A percentile compares a stretch with the other conserved stretches of the same genome.
Conservation (phyloP, 2,113 vertebrate species). For the Sylvietta virens region DNA sequence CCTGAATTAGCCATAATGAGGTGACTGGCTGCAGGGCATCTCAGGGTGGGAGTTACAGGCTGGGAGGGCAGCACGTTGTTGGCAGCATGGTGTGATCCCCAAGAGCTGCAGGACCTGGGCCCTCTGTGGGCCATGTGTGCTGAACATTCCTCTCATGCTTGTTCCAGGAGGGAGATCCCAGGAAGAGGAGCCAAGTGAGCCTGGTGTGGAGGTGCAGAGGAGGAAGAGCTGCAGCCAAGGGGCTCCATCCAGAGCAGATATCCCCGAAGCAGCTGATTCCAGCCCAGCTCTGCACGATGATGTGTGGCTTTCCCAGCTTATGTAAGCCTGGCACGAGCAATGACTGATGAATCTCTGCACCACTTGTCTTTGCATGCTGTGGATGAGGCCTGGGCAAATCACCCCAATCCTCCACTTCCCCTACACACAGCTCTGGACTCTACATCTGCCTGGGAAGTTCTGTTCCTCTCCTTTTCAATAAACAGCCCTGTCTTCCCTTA, state of each 20-base stretch:
- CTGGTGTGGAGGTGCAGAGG: not conserved
- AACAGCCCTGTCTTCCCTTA: not conserved
- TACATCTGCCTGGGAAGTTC: not conserved
- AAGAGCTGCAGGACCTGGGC: not conserved
- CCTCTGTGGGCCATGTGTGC: fast-evolving
- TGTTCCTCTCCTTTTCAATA: not conserved
- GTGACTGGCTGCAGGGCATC: not conserved
- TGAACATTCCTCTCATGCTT: not conserved
- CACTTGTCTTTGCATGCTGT: not conserved
- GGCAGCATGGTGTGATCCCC: not conserved
- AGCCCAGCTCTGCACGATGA: not conserved
- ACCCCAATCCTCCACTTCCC: not conserved
- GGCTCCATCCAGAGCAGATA: not conserved
- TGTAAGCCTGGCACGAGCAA: not conserved
- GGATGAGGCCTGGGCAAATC: not conserved
- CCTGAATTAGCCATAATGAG: fast-evolving
- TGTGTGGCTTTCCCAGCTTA: not conserved
- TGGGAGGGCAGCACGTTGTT: not conserved
- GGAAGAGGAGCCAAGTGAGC: not conserved
- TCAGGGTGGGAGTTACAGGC: not conserved
- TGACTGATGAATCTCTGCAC: not conserved
- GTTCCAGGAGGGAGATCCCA: not conserved
- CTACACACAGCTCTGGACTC: not conserved
- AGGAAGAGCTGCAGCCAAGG: not conserved
- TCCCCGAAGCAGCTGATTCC: not conserved